Conservation (phyloP, 2,113 vertebrate genomes). For the Columba livia region DNA sequence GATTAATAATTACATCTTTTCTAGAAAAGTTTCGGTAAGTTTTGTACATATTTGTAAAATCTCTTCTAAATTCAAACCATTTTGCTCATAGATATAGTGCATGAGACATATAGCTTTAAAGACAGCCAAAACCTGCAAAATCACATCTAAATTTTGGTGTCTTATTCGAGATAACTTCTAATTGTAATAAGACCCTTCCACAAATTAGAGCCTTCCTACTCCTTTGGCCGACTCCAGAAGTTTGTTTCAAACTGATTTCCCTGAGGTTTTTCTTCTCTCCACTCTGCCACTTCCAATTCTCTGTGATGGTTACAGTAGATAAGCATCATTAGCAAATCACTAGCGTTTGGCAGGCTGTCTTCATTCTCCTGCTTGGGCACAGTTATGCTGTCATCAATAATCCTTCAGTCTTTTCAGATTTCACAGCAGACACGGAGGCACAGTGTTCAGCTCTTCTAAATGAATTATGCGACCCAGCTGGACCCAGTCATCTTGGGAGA, state of each 20-base stretch:
- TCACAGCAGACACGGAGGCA: neutral
- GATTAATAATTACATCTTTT: neutral
- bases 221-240: neutral
- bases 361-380: neutral
- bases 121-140: neutral
- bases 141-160: neutral
- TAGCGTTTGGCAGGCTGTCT: slow-evolving; percentile 20
- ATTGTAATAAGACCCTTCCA: neutral
- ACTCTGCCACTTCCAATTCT: slow-evolving; percentile 7
- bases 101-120: neutral
- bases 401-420: neutral
- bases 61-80: neutral
- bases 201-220: neutral
- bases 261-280: neutral
- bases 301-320: neutral
- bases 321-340: slow-evolving; percentile 12
- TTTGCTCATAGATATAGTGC: neutral
- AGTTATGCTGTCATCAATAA: neutral
- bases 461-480: neutral
- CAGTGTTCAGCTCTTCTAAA: neutral
- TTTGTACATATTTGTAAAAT: neutral
- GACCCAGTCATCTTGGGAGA: neutral
- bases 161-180: neutral
- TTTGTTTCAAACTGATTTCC: slow-evolving; percentile 6
- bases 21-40: neutral